Conservation (phyloP, 64 coral and sea anemone genomes). For the Exaiptasia diaphana region DNA sequence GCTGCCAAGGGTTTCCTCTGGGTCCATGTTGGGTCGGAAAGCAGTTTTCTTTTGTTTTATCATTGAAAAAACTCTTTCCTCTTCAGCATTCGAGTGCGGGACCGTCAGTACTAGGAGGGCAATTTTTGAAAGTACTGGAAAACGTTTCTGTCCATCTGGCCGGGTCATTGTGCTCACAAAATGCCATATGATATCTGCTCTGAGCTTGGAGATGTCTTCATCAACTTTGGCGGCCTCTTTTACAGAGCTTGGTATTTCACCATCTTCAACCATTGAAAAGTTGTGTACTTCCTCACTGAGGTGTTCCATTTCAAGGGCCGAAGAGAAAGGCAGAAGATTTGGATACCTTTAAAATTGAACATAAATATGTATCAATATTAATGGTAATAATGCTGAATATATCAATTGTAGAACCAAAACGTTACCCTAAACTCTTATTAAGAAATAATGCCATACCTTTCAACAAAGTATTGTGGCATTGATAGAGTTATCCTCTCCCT, state of each 20-base stretch:
- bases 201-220: neutral
- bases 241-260: slow-evolving; percentile 18
- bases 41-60: slow-evolving; percentile 44
- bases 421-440: no score
- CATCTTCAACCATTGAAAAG: slow-evolving; percentile 7
- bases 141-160: slow-evolving; percentile 33
- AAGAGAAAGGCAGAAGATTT: slow-evolving; percentile 39
- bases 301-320: slow-evolving; percentile 37
- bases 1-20: slow-evolving; percentile 35
- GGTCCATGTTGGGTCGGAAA: slow-evolving; percentile 16
- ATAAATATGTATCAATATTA: neutral
- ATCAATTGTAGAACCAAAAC: no score
- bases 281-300: slow-evolving; percentile 38
- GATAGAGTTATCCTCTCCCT: neutral
- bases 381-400: no score
- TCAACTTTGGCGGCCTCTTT: neutral
- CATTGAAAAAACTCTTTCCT: slow-evolving; percentile 49
- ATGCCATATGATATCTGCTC: slow-evolving; percentile 25
- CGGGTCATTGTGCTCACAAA: neutral
- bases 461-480: slow-evolving; percentile 52
- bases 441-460: slow-evolving; percentile 3
- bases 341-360: slow-evolving; percentile 34
- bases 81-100: slow-evolving; percentile 56
- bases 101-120: slow-evolving; percentile 31
- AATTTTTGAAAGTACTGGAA: slow-evolving; percentile 1